phyloP scores from a whole-genome alignment of 2,113 vertebrate genomes.

The Bos javanicus region DNA sequence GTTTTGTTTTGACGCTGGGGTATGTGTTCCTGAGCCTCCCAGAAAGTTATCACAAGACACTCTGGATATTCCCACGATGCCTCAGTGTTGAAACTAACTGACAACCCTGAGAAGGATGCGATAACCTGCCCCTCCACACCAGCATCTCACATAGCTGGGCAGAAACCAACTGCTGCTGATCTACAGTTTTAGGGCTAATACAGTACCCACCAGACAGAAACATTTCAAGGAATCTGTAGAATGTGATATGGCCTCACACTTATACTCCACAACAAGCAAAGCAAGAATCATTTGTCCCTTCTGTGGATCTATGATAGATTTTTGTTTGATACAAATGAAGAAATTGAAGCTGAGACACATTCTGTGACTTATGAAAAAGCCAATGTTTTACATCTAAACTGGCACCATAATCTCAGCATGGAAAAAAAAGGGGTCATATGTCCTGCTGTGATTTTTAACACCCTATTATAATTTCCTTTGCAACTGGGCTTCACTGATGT shows the following conservation, averaged over 20 bases:
- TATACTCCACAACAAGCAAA: neutral
- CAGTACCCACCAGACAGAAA: neutral
- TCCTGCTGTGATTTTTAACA: neutral
- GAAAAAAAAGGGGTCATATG: neutral
- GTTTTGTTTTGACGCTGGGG: neutral
- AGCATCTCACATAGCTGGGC: neutral
- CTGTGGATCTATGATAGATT: neutral
- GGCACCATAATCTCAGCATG: neutral
- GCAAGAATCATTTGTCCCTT: neutral
- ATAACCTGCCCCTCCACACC: neutral
- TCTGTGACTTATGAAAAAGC: neutral
- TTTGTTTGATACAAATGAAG: neutral
- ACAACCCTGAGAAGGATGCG: neutral
- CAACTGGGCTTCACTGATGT: neutral
- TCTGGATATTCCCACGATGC: neutral
- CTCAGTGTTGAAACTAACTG: neutral
- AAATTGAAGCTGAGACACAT: neutral
- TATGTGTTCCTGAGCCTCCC: neutral
- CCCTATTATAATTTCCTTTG: neutral
- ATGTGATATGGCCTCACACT: neutral
- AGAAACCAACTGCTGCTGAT: neutral
- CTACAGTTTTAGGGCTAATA: neutral
- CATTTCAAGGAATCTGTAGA: neutral
- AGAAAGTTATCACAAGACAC: neutral
- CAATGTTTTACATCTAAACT: neutral